Base-by-base conservation (phyloP, 2,797 vertebrate species). In the Syngnathus acus region DNA sequence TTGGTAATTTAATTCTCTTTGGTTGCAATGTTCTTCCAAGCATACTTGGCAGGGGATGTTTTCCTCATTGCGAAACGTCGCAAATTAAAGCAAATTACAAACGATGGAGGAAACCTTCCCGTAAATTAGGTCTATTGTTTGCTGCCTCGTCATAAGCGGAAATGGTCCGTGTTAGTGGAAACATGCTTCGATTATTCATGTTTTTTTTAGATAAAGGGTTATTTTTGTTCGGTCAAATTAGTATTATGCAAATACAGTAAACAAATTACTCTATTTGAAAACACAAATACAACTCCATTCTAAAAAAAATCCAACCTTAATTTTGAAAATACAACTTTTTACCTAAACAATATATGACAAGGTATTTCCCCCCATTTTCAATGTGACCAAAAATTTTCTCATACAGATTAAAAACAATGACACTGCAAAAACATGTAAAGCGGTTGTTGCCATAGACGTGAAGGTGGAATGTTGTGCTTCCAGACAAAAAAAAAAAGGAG, bases 381-480 rank as follows among this genome's bases (percentile, higher is more conserved):
- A 16, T 16, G 14, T 47, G 16, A 16, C 45, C 45, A 47, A 14
- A 47, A 47, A 6, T 4, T 16, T 47, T 16, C 45, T 47, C 45
- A 47, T 5, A 47, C 14, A 47, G 14, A 47, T 47, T 17, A 47
- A 60, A 40, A 42, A 42, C 19, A n/a, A n/a, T 42, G 53, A 23
- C 10, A 2, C 9, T 61, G 38, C 59, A 60, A 9, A 43, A 23
- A 62, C 26, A 26, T 26, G 1, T 26, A 43, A 21, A 11, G 9
- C 59, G 23, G 59, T 11, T 23, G 40, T 62, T 43, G 40, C 6
- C 40, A 9, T 26, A 21, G 60, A 13, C 9, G n/a, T 23, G 39
- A 8, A 16, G 82, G 86, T 73, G 78, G 84, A 84, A 84, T 88
- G 86, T 77, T 79, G 64, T 81, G 75, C 81, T 66, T 80, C 70